phyloP scores from a whole-genome alignment of 2,113 vertebrate genomes.

The Poeciliopsis occidentalis region DNA sequence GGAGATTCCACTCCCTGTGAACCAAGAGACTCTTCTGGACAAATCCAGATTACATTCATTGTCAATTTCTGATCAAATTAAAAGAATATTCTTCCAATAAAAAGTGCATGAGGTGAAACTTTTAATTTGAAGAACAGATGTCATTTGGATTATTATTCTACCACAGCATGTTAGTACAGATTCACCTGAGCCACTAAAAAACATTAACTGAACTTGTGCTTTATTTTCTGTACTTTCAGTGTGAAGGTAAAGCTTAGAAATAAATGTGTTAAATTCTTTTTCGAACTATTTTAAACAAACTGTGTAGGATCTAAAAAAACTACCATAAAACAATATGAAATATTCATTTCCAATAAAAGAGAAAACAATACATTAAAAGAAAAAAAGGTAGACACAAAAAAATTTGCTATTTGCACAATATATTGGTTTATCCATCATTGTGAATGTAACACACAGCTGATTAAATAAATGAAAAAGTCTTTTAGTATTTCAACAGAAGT shows the following conservation, averaged over 20 bases:
- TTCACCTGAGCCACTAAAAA: no score
- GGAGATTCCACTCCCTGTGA: background rate
- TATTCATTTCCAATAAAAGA: background rate
- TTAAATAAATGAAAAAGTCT: constrained; percentile 16
- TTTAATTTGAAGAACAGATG: background rate
- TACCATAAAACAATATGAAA: background rate
- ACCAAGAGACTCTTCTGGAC: background rate
- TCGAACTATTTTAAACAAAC: background rate
- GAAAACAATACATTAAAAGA: background rate
- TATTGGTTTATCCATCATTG: background rate
- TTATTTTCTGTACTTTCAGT: background rate
- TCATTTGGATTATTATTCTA: background rate
- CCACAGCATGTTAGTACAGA: no score
- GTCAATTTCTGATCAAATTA: background rate
- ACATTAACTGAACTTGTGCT: no score
- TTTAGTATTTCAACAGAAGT: constrained; percentile 12
- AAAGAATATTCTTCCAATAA: background rate
- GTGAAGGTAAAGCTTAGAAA: background rate
- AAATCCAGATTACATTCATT: background rate
- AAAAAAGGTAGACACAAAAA: background rate
- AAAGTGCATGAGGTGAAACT: background rate
- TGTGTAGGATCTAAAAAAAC: background rate
- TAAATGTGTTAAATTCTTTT: background rate
- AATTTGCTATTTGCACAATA: background rate
- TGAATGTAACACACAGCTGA: no score